Percentiles rank a stretch among this genome's conserved stretches.
phyloP scores from a whole-genome alignment of 2,113 vertebrate genomes.

The Albula goreensis region DNA sequence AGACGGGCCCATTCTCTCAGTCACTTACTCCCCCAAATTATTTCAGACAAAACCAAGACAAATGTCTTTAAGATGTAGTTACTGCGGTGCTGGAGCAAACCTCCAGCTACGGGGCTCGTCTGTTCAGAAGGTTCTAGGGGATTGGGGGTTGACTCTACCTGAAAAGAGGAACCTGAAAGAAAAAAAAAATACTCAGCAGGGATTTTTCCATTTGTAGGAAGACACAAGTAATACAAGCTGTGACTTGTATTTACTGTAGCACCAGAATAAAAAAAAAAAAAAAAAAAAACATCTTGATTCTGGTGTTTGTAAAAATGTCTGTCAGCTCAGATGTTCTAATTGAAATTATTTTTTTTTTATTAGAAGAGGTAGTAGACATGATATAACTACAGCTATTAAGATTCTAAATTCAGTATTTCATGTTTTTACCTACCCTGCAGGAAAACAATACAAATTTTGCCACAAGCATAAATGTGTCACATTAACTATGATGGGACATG shows the following conservation, averaged over 20 bases:
- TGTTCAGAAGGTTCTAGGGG: slow-evolving; percentile 29
- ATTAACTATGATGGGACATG: too few species aligned
- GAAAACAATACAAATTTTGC: too few species aligned
- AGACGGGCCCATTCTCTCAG: slow-evolving; percentile 61
- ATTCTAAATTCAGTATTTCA: too few species aligned
- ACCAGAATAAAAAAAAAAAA: too few species aligned
- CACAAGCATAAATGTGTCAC: too few species aligned
- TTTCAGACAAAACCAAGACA: slow-evolving; percentile 69
- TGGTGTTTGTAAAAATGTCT: not conserved
- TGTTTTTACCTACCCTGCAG: too few species aligned
- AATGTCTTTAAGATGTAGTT: slow-evolving; percentile 65
- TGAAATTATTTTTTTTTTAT: too few species aligned
- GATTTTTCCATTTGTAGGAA: not conserved
- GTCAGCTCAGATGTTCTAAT: too few species aligned
- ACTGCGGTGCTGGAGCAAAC: slow-evolving; percentile 35
- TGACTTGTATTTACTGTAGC: not conserved
- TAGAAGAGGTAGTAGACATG: too few species aligned
- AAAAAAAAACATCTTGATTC: slow-evolving; percentile 27
- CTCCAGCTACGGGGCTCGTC: slow-evolving; percentile 35
- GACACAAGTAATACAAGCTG: slow-evolving; percentile 25
- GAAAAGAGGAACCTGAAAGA: slow-evolving; percentile 35
- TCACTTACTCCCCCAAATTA: slow-evolving; percentile 65
- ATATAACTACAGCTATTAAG: too few species aligned
- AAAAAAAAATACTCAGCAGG: slow-evolving; percentile 34
- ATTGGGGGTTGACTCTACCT: slow-evolving; percentile 23